Evolutionary conservation across 2,113 vertebrate species (phyloP).

Genomic region (Tauraco erythrolophus): DNA sequence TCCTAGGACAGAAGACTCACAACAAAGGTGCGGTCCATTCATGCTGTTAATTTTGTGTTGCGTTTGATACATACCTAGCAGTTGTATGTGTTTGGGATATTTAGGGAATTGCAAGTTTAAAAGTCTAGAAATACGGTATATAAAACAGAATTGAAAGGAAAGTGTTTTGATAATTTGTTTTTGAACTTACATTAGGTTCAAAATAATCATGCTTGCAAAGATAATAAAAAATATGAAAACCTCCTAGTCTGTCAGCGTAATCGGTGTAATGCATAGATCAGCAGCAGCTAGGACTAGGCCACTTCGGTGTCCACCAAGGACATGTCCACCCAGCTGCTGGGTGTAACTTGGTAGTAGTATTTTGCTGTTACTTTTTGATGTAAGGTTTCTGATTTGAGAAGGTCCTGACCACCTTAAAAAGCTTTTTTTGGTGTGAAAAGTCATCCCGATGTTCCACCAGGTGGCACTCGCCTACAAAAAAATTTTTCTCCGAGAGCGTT

Average conservation of each 20-base stretch:
- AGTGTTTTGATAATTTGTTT: background rate
- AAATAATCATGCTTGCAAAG: background rate
- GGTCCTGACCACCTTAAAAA: constrained; percentile 62
- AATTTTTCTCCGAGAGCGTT: background rate
- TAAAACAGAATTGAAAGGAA: background rate
- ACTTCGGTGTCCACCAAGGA: no score
- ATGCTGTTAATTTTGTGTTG: background rate
- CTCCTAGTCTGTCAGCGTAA: fast-evolving
- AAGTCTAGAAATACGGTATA: background rate
- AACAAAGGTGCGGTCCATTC: fast-evolving
- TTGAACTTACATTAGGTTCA: background rate
- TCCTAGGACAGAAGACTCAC: background rate
- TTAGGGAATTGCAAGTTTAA: background rate
- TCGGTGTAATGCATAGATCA: fast-evolving
- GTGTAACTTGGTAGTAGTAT: background rate
- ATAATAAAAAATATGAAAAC: background rate
- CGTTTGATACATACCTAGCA: fast-evolving
- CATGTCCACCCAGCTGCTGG: no score
- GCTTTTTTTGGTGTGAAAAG: background rate
- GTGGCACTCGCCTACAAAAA: constrained; percentile 50
- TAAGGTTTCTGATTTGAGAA: background rate
- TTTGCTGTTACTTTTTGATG: background rate
- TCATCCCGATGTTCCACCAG: constrained; percentile 31
- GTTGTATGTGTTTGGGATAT: background rate
- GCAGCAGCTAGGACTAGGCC: background rate